Conservation (phyloP, 2,888 invertebrate species). For the Rosalia funebris region DNA sequence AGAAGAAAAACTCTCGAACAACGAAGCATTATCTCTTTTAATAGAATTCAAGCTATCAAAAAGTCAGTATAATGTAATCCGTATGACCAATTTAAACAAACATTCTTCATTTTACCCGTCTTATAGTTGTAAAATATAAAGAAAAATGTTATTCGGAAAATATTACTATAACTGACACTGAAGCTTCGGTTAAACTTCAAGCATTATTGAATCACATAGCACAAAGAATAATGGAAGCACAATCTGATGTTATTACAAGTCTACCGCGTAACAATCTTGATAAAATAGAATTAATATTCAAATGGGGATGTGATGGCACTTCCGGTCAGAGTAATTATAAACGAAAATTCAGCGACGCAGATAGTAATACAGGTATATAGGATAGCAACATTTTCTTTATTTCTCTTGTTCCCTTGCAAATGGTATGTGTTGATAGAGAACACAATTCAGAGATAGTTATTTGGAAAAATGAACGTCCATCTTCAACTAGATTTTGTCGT, state of each 20-base stretch:
- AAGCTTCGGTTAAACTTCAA: constrained; percentile 1
- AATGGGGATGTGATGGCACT: neutral
- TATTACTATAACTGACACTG: neutral
- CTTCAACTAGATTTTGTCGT: too few relatives aligned
- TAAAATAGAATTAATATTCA: neutral
- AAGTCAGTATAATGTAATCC: constrained; percentile 1
- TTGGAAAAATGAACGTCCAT: too few relatives aligned
- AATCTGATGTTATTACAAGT: neutral
- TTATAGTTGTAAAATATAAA: neutral
- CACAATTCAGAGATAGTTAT: too few relatives aligned
- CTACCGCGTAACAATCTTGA: neutral
- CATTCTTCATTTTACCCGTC: neutral
- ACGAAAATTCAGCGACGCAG: neutral
- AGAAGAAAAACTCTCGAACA: neutral
- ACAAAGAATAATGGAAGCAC: neutral
- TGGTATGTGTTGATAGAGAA: too few relatives aligned
- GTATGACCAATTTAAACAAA: neutral
- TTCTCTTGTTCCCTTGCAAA: too few relatives aligned
- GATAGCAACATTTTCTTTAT: too few relatives aligned
- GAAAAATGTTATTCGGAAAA: neutral
- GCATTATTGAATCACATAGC: neutral
- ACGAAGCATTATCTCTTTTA: constrained; percentile 10
- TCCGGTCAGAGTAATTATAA: constrained; percentile 2
- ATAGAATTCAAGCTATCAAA: constrained; percentile 6
- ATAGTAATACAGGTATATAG: too few relatives aligned